phyloP scores from a whole-genome alignment of 2,113 vertebrate species.

The Leuciscus idus region DNA sequence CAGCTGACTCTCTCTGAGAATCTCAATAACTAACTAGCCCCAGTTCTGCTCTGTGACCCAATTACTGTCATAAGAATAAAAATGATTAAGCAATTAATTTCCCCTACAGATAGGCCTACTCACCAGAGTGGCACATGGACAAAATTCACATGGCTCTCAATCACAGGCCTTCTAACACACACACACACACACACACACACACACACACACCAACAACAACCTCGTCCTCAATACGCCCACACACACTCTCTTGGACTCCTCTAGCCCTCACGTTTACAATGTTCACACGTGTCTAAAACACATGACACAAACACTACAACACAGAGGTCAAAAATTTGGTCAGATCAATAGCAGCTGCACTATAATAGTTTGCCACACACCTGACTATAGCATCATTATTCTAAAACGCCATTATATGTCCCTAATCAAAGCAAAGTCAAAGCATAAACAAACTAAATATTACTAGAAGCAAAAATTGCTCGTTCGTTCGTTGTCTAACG shows the following conservation, averaged over 20 bases:
- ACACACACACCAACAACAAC: background rate
- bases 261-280: constrained; percentile 3
- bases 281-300: constrained; percentile 10
- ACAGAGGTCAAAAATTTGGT: background rate
- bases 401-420: background rate
- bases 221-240: constrained; percentile 6
- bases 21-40: constrained; percentile 22
- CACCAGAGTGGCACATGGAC: constrained; percentile 42
- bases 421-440: background rate
- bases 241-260: constrained; percentile 24
- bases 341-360: background rate
- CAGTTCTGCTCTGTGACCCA: constrained; percentile 58
- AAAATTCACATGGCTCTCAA: constrained; percentile 39
- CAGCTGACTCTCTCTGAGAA: constrained; percentile 3
- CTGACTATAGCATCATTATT: background rate
- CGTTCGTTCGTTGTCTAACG: background rate
- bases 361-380: background rate
- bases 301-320: constrained; percentile 15
- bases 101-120: constrained; percentile 23
- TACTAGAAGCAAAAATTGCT: background rate
- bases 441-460: background rate
- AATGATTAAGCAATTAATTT: constrained; percentile 55
- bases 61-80: constrained; percentile 54
- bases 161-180: constrained; percentile 3
- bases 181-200: constrained; percentile 20